Evolutionary conservation across 2,113 vertebrate genomes (phyloP), one percentile per base, ranked within the genome.

Genomic region (Spilogale gracilis): DNA sequence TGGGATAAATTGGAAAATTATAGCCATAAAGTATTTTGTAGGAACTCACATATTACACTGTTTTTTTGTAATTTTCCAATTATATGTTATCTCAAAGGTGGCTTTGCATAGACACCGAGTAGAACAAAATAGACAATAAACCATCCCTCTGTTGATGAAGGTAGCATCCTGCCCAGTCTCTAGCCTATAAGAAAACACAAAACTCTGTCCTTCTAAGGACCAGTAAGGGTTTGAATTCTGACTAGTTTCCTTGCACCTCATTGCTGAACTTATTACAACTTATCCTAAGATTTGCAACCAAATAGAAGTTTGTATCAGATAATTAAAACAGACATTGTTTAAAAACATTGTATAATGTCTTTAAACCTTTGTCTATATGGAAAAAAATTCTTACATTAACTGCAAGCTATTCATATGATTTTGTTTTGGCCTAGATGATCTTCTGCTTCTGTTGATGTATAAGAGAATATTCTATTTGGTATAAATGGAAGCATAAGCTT

Each of bases 191-290:
- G 21, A 43, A 81, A 14, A 52, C 56, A 30, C 80, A 82, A 45
- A 7, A 16, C 1, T 69, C 21, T 3, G 1, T 16, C 1, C 10
- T 13, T 18, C 10, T 65, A 21, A 25, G 13, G 10, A 6, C 45
- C 12, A 69, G 20, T 0, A 54, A 80, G 7, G 3, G 48, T 92
- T 5, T 25, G 50, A 73, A 3, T 4, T 92, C 48, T 96, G 32
- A 69, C 1, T 73, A 63, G 58, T 43, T 58, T 89, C 14, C 48
- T 32, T 94, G 45, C n/a, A 6, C 43, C 6, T 88, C n/a, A 52
- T 60, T n/a, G 16, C 8, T 89, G n/a, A 87, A 17, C 20, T 86
- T 45, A 58, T 10, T 84, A 79, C 71, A 27, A 27, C 61, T 48
- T 88, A 69, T 43, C 2, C 21, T 78, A 78, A 43, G 2, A 88